Conservation (phyloP, 1,140 invertebrate species). For the Platyscapa corneri region DNA sequence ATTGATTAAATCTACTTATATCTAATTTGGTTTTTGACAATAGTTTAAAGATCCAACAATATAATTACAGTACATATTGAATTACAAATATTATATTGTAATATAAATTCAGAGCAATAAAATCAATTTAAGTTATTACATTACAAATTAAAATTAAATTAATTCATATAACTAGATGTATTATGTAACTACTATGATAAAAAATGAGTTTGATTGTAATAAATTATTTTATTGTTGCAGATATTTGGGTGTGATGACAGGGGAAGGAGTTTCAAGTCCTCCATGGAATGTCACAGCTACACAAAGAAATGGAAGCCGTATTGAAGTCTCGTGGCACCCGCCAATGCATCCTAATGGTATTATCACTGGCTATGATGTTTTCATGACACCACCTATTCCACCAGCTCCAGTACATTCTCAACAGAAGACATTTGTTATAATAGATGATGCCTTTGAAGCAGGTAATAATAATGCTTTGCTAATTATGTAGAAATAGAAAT, state of each 20-base stretch:
- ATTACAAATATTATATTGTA: no score
- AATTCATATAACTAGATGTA: no score
- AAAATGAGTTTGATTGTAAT: not conserved
- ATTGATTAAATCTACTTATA: no score
- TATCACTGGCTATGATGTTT: conserved; percentile 80
- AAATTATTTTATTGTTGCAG: not conserved
- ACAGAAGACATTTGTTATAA: conserved; percentile 71
- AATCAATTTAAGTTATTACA: no score
- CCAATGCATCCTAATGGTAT: conserved; percentile 79
- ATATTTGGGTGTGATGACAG: conserved; percentile 78
- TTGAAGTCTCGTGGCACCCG: conserved; percentile 81
- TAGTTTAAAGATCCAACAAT: no score
- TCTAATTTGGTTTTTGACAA: no score
- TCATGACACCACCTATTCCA: conserved; percentile 77
- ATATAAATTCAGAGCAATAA: no score
- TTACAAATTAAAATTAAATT: no score
- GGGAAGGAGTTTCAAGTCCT: conserved; percentile 79
- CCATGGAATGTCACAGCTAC: conserved; percentile 79
- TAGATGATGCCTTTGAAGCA: conserved; percentile 77
- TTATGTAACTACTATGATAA: no score
- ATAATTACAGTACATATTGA: no score
- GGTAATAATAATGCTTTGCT: conserved; percentile 67
- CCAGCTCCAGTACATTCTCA: conserved; percentile 63
- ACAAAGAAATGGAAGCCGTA: conserved; percentile 78
- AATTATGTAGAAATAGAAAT: no score